These are phyloP conservation scores for Mimachlamys varia DNA, from an alignment of 2,888 invertebrate species.

Conservation along the genomic window DNA sequence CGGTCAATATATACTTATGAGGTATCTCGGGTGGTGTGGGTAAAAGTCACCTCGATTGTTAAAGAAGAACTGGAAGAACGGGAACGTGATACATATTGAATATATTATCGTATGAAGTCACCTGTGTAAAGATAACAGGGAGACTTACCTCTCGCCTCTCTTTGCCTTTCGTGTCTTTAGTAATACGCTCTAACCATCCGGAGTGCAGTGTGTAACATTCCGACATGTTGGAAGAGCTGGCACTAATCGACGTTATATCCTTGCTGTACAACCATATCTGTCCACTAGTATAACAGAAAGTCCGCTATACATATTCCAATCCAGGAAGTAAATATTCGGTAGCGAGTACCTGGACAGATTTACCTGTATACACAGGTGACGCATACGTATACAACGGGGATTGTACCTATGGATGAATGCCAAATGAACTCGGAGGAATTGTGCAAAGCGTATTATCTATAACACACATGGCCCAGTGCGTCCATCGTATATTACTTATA, in stretches of 20 bases:
- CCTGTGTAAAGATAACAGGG: no score
- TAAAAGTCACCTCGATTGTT: no score
- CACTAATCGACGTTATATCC: neutral
- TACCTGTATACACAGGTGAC: neutral
- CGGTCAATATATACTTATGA: no score
- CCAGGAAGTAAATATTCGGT: conserved; percentile 5
- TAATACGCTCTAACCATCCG: neutral
- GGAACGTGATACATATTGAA: no score
- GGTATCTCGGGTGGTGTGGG: no score
- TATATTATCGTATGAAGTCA: no score
- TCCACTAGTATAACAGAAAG: neutral
- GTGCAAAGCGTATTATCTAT: neutral
- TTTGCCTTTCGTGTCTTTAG: neutral
- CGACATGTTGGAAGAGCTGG: neutral
- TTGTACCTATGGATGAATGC: neutral
- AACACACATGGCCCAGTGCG: neutral
- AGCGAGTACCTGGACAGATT: neutral
- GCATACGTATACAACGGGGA: neutral
- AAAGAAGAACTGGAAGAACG: no score
- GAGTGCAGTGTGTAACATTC: neutral
- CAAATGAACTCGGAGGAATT: neutral
- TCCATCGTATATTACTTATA: neutral
- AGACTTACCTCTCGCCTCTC: conserved; percentile 1
- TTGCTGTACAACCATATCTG: neutral
- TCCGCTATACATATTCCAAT: neutral